Percentiles rank a stretch among this genome's conserved stretches.
Conservation (phyloP, 2,113 vertebrate species). For the Calyptomena viridis region DNA sequence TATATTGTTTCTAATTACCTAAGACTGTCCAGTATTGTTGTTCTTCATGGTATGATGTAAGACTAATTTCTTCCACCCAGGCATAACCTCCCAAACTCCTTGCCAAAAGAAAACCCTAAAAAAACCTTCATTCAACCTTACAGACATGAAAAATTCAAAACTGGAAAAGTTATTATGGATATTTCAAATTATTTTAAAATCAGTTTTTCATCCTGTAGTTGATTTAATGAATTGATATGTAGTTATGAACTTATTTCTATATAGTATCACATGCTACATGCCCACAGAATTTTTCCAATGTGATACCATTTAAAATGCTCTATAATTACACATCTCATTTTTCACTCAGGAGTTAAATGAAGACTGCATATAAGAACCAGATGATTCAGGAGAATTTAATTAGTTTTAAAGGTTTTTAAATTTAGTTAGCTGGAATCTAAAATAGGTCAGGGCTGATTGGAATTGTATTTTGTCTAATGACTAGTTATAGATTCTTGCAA, state of each 20-base stretch:
- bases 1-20: background rate
- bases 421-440: background rate
- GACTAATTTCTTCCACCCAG: background rate
- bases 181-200: background rate
- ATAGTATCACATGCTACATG: background rate
- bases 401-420: constrained; percentile 5
- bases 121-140: background rate
- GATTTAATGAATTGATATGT: background rate
- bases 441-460: background rate
- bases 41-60: background rate
- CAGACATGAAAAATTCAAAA: background rate
- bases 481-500: background rate
- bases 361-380: background rate
- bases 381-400: background rate
- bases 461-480: background rate
- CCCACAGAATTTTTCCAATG: background rate
- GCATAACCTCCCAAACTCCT: background rate
- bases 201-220: background rate
- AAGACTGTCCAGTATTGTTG: background rate
- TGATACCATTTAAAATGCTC: background rate
- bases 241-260: background rate
- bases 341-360: background rate
- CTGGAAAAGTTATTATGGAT: background rate
- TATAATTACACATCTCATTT: background rate
- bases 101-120: background rate